Evolutionary conservation across 1,140 invertebrate species (phyloP), one percentile per base, ranked within the genome.

Genomic region (Heliconius nattereri): DNA sequence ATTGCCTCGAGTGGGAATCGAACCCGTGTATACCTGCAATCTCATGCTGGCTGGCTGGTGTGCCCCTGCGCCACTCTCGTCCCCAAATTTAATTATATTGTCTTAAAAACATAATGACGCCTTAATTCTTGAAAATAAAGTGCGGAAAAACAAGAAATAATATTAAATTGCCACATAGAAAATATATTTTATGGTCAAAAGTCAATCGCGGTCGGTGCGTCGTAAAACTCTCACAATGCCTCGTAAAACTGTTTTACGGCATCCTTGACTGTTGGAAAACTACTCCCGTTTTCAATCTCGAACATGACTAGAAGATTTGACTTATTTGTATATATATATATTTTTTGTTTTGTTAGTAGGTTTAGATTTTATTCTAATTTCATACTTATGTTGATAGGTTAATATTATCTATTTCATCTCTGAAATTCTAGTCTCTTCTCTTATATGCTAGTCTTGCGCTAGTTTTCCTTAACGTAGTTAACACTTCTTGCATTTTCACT

Each of bases 121-220:
- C 9, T 66, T 66, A 66, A 66, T 66, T 54, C 26, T 80, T 70
- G 54, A 76, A 80, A 73, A 76, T 80, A 70, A 80, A 73, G 40
- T 60, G 74, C 29, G 49, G 52, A 78, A 81, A 82, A 85, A 79
- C 75, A 84, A 83, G 73, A 52, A 76, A 35, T 73, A 78, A 71
- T n/a, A 73, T 77, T 70, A 77, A 79, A 79, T 80, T 75, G 82
- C 81, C 78, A 86, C 87, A 89, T 89, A 90, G 87, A 89, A 89
- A 89, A 89, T 76, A 82, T 81, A 85, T 84, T 90, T 90, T 89
- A 90, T 86, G 85, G 81, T 77, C 86, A 89, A 87, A 86, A 89
- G 87, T 89, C 87, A 88, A 89, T 89, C 88, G 85, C 75, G 85
- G 85, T 78, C 80, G 83, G 75, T 35, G 73, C 66, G 83, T 83